Conservation (phyloP, 92 coral and sea anemone species). For the Actinostola sp. region DNA sequence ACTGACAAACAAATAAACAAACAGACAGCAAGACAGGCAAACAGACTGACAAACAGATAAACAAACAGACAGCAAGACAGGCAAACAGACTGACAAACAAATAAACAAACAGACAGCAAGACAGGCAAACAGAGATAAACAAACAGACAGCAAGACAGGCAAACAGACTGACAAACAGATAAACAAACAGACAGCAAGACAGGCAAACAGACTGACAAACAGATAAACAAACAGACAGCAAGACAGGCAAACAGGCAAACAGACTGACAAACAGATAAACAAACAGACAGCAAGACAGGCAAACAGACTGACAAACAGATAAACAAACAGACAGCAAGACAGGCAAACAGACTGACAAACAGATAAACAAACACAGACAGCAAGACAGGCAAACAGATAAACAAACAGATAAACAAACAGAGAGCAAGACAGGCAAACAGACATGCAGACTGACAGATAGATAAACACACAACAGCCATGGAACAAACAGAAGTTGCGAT, state of each 20-base stretch:
- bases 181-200: background rate
- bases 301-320: background rate
- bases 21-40: background rate
- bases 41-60: background rate
- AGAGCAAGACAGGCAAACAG: background rate
- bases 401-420: background rate
- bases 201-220: background rate
- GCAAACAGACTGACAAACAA: background rate
- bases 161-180: background rate
- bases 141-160: no score
- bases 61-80: background rate
- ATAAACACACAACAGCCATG: background rate
- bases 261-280: background rate
- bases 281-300: background rate
- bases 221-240: background rate
- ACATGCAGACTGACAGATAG: background rate
- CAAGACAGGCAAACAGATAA: background rate
- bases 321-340: background rate
- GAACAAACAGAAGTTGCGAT: constrained; percentile 9
- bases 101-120: background rate
- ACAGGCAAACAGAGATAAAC: no score
- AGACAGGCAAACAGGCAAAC: background rate
- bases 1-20: background rate
- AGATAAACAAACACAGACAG: background rate
- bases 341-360: background rate